Evolutionary conservation across 2,113 vertebrate species (phyloP), one percentile per base, ranked within the genome.

Genomic region (Gadus macrocephalus): DNA sequence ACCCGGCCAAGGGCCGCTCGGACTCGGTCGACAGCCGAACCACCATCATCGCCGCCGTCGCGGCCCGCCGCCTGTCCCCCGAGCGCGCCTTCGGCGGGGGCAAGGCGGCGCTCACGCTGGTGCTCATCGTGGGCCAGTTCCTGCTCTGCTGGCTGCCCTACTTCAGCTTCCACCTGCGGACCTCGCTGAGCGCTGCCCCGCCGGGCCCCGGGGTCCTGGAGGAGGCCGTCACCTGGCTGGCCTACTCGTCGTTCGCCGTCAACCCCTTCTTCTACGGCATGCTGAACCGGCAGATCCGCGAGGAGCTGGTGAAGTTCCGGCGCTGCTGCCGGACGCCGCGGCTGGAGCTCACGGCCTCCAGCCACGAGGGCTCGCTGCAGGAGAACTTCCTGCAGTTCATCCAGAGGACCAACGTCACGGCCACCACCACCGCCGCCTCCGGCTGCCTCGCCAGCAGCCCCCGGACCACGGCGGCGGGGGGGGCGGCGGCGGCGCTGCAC

Each of bases 91-190:
- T 94, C 75, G 93, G 92, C 0, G 93, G 95, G 19, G 92, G 93
- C 73, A 98, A 96, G 67, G 96, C 96, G 4, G 95, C 95, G 9
- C 78, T 97, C 53, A 98, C 96, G 11, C 87, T 98, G 70, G 85
- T 94, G 0, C 91, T 97, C 79, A 96, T 96, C 0, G 92, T 98
- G 73, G 96, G 95, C 15, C 96, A 98, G 83, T 98, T 98, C 82
- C 85, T 97, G 68, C 92, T 94, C 80, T 98, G 96, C 81, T 98
- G 96, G 96, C 78, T 98, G 79, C 96, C 96, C 0, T 98, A 94
- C 71, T 96, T 96, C 19, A 91, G 94, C 61, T 97, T 96, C 59
- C 95, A 98, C 75, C 83, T 98, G 75, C 93, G 94, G 64, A 91
- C 93, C 80, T 93, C 93, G 2, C 76, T 93, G 12, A 71, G 73